Conservation (phyloP, 2,888 invertebrate genomes). For the Entomobrya multifasciata region DNA sequence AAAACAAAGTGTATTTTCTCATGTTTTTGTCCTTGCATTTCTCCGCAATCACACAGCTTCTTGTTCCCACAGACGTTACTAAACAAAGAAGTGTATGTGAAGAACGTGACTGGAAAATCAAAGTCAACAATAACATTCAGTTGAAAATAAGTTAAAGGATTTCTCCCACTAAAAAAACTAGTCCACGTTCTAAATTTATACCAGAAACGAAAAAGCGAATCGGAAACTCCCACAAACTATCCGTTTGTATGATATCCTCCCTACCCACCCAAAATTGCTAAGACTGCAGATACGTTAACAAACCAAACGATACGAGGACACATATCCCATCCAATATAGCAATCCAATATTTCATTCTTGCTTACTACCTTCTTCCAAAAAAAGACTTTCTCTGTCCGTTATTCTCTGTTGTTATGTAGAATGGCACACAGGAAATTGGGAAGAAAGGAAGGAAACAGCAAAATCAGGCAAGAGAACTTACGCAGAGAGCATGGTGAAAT, state of each 20-base stretch:
- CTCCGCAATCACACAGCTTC: too few species aligned
- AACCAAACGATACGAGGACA: conserved; percentile 26
- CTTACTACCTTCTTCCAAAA: too few species aligned
- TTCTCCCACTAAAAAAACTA: conserved; percentile 25
- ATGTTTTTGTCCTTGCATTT: too few species aligned
- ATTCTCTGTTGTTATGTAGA: not conserved
- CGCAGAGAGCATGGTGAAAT: conserved; percentile 10
- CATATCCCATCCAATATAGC: conserved; percentile 37
- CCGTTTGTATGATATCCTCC: not conserved
- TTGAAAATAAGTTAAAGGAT: conserved; percentile 49
- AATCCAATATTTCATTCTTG: conserved; percentile 23
- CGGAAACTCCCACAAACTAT: too few species aligned
- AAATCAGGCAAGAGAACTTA: conserved; percentile 37
- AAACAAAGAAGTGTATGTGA: conserved; percentile 56
- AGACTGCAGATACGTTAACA: conserved; percentile 12
- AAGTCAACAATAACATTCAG: conserved; percentile 49
- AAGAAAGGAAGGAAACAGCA: conserved; percentile 49
- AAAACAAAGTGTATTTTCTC: too few species aligned
- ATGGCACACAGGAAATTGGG: conserved; percentile 46
- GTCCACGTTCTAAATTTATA: conserved; percentile 24
- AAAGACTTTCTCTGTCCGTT: conserved; percentile 24
- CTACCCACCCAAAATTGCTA: not conserved
- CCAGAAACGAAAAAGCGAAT: conserved; percentile 3
- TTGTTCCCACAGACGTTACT: not conserved
- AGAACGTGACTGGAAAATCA: conserved; percentile 70